Percentiles rank a stretch among this genome's conserved stretches.
phyloP scores from a whole-genome alignment of 2,113 vertebrate species.

The Rynchops niger region DNA sequence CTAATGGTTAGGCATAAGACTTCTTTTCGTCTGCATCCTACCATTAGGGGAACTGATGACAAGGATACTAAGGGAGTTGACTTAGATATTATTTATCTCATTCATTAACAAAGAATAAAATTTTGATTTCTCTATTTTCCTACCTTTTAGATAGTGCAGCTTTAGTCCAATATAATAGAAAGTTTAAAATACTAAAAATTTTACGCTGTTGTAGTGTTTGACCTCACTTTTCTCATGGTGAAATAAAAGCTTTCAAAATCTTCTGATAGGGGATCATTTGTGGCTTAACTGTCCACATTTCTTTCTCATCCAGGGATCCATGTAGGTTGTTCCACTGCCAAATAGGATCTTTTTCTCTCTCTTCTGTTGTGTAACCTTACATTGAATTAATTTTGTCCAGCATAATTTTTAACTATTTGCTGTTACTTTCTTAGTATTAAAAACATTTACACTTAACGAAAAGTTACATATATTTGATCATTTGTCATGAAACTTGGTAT shows the following conservation, averaged over 20 bases:
- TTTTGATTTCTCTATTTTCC: background rate
- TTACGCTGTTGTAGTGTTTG: background rate
- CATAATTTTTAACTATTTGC: background rate
- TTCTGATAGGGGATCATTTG: background rate
- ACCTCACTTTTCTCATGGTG: background rate
- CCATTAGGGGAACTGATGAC: background rate
- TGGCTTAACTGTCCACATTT: background rate
- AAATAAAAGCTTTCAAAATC: background rate
- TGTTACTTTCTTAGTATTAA: background rate
- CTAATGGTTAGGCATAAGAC: background rate
- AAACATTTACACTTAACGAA: background rate
- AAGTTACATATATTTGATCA: background rate
- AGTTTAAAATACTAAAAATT: background rate
- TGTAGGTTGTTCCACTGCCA: background rate
- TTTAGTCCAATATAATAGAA: background rate
- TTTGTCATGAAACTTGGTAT: background rate
- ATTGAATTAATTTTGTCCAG: background rate
- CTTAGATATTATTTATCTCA: background rate
- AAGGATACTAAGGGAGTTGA: background rate
- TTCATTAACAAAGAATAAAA: background rate
- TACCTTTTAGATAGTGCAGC: background rate
- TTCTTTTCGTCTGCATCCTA: slow-evolving; percentile 14
- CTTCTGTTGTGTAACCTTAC: background rate
- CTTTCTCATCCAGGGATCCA: background rate
- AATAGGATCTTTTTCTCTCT: background rate